These are phyloP conservation scores for Acanthosepion lycidas DNA, from an alignment of 2,888 invertebrate genomes.

Conservation along the genomic window DNA sequence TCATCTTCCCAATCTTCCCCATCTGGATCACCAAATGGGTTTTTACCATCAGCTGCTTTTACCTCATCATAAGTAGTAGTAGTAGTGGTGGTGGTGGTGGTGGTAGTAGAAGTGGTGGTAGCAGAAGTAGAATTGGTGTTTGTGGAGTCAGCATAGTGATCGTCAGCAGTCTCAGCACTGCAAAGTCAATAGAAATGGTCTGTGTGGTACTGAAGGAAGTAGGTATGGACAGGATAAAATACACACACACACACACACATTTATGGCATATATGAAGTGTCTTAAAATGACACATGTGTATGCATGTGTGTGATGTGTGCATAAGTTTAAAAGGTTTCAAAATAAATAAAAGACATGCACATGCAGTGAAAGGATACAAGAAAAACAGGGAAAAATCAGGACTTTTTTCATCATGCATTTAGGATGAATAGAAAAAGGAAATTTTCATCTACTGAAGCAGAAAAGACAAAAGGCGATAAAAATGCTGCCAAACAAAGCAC, in stretches of 20 bases:
- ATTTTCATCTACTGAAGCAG: background rate
- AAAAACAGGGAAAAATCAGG: background rate
- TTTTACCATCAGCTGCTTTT: slow-evolving; percentile 49
- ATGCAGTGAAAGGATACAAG: slow-evolving; percentile 16
- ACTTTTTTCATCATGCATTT: background rate
- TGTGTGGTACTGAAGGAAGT: slow-evolving; percentile 39
- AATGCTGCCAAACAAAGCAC: background rate
- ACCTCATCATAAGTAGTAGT: background rate
- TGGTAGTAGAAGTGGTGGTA: background rate
- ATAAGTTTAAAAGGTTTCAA: background rate
- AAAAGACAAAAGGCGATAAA: background rate
- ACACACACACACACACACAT: background rate
- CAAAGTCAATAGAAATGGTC: slow-evolving; percentile 45
- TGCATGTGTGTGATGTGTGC: background rate
- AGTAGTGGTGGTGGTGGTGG: background rate
- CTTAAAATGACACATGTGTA: background rate
- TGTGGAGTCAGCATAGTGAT: slow-evolving; percentile 35
- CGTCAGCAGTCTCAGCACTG: slow-evolving; percentile 43
- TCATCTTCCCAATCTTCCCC: slow-evolving; percentile 56
- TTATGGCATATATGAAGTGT: background rate
- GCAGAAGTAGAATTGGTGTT: slow-evolving; percentile 16
- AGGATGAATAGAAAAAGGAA: background rate
- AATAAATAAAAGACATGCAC: background rate
- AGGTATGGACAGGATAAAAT: background rate
- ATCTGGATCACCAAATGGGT: slow-evolving; percentile 64